phyloP scores from a whole-genome alignment of 1,140 invertebrate genomes.

The Panagrolaimus sp. region DNA sequence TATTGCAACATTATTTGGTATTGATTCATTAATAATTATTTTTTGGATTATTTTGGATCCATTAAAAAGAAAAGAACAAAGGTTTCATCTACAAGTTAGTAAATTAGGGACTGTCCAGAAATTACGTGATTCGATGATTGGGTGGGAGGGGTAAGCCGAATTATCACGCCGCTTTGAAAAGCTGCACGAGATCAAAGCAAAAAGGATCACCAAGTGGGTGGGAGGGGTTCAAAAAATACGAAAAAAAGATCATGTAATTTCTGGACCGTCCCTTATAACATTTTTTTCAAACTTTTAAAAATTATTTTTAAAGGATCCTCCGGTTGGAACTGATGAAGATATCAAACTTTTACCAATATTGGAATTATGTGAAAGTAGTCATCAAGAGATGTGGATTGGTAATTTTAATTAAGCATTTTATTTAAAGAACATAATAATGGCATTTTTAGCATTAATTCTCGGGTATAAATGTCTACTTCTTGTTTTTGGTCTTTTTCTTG shows the following conservation, averaged over 20 bases:
- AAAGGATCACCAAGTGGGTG: too few species aligned
- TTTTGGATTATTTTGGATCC: slow-evolving; percentile 90
- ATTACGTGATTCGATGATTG: too few species aligned
- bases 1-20: slow-evolving; percentile 74
- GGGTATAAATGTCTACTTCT: slow-evolving; percentile 92
- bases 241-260: too few species aligned
- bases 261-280: too few species aligned
- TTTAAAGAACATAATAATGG: not conserved
- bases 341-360: slow-evolving; percentile 85
- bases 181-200: too few species aligned
- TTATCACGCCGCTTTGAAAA: too few species aligned
- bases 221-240: too few species aligned
- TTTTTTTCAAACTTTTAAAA: not conserved
- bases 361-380: slow-evolving; percentile 87
- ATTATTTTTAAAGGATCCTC: slow-evolving; percentile 68
- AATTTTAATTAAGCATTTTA: slow-evolving; percentile 52
- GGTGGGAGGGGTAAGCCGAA: too few species aligned
- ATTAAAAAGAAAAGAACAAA: slow-evolving; percentile 66
- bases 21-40: slow-evolving; percentile 79
- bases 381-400: slow-evolving; percentile 92
- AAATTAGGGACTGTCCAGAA: too few species aligned
- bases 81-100: slow-evolving; percentile 63
- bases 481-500: slow-evolving; percentile 89
- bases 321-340: slow-evolving; percentile 77
- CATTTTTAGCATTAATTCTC: slow-evolving; percentile 75